phyloP scores from a whole-genome alignment of 2,797 vertebrate species.

The Cyclopterus lumpus region DNA sequence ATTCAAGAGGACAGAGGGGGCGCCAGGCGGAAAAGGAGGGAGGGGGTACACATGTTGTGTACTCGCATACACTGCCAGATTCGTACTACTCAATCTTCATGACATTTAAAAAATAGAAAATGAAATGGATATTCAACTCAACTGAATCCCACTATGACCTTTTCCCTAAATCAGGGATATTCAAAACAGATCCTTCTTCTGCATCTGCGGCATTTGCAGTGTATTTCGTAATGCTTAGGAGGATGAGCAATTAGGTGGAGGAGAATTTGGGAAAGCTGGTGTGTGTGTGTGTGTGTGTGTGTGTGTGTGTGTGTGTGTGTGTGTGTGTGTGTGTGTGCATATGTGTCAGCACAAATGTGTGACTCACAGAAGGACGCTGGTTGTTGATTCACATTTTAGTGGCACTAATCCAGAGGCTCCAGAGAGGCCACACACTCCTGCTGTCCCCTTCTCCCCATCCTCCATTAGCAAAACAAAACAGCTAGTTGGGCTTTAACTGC shows the following conservation, averaged over 20 bases:
- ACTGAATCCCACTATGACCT: conserved; percentile 79
- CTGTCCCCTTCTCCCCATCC: conserved; percentile 51
- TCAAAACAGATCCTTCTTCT: conserved; percentile 63
- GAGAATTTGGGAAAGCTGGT: conserved; percentile 58
- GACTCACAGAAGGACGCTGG: conserved; percentile 70
- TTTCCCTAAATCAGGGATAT: conserved; percentile 75
- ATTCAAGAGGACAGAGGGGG: conserved; percentile 79
- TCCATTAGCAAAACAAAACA: conserved; percentile 61
- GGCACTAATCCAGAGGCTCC: conserved; percentile 73
- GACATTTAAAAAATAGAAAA: conserved; percentile 82
- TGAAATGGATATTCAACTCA: conserved; percentile 71
- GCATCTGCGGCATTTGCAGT: conserved; percentile 58
- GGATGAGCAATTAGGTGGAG: conserved; percentile 66
- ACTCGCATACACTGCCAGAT: conserved; percentile 76
- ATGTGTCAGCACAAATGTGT: conserved; percentile 66
- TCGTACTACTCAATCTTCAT: conserved; percentile 81
- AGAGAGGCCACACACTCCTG: conserved; percentile 67
- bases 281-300: conserved; percentile 31
- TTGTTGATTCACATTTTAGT: conserved; percentile 77
- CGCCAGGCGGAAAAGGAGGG: conserved; percentile 66
- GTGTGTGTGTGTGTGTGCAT: conserved; percentile 24
- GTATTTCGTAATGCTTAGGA: conserved; percentile 61
- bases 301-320: conserved; percentile 19
- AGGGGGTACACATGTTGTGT: conserved; percentile 79
- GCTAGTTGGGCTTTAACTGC: conserved; percentile 32